Evolutionary conservation across 2,797 vertebrate species (phyloP).

Genomic region (Brotula barbata): DNA sequence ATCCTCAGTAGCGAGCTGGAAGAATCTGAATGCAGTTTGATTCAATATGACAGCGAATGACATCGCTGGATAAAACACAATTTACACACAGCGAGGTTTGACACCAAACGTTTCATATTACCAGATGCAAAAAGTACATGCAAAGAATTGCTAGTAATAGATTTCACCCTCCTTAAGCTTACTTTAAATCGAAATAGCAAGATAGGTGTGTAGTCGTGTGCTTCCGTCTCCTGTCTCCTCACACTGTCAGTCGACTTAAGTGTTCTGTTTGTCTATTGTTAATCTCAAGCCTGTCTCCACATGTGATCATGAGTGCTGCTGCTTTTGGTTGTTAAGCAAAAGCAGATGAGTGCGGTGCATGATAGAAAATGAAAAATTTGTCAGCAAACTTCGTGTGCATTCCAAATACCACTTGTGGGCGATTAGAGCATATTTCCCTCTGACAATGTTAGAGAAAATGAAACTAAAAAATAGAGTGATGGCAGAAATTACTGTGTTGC

Average conservation of each 20-base stretch:
- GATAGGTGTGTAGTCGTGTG: background rate
- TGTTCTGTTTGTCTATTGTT: slow-evolving; percentile 10
- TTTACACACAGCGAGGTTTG: no score
- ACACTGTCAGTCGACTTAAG: slow-evolving; percentile 24
- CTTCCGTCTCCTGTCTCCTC: slow-evolving; percentile 28
- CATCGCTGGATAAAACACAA: no score
- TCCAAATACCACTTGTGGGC: slow-evolving; percentile 31
- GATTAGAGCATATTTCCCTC: slow-evolving; percentile 32
- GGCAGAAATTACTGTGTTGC: slow-evolving; percentile 34
- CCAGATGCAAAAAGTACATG: no score
- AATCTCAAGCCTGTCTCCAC: slow-evolving; percentile 18
- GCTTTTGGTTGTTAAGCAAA: slow-evolving; percentile 54
- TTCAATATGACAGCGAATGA: background rate
- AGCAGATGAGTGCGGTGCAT: slow-evolving; percentile 35
- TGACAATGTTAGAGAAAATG: slow-evolving; percentile 17
- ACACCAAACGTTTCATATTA: no score
- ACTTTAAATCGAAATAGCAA: background rate
- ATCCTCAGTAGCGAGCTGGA: background rate
- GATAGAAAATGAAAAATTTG: slow-evolving; percentile 49
- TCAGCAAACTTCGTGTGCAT: slow-evolving; percentile 28
- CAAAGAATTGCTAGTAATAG: background rate
- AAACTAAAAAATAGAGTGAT: slow-evolving; percentile 24
- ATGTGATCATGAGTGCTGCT: slow-evolving; percentile 18
- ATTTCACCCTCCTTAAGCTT: background rate
- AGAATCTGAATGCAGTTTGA: background rate